Base-by-base conservation (phyloP, 2,113 vertebrate species). In the Gymnarchus niloticus region DNA sequence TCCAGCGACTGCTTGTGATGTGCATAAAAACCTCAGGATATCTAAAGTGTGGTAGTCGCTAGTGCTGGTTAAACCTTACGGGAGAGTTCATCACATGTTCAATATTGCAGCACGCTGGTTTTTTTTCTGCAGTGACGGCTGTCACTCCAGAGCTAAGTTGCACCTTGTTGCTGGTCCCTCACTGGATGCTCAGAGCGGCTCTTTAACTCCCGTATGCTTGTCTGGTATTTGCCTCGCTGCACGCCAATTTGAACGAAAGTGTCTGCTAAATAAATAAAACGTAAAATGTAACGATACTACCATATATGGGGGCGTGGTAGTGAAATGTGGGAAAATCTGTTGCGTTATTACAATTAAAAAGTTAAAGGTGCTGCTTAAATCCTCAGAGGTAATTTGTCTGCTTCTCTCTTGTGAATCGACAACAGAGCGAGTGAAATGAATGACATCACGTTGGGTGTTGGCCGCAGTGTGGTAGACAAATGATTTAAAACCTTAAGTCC, bases 1-100 rank as follows among this genome's bases (percentile, higher is more conserved):
- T 84, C 77, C 85, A 88, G n/a, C 87, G 90, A 87, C 88, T 90
- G 88, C 52, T 87, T 33, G 17, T 87, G 80, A n/a, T 48, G 54
- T 56, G 86, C 56, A 73, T 77, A 83, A 86, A 86, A 52, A 33
- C 37, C 51, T 69, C 10, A 3, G 51, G 46, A 54, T 6, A 17
- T 81, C 33, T 21, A 52, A 33, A 7, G 1, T 81, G 49, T 81
- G 25, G 25, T 51, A 54, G 80, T 23, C 5, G 8, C 25, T 49
- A n/a, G n/a, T 81, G 8, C 25, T 49, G 48, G n/a, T 81, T 81
- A 81, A 81, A 4, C 48, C 49, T 21, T 56, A n/a, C 28, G 0
- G 25, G 23, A 81, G 41, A 14, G 21, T 65, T n/a, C 28, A 54
- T 81, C 73, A 44, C 73, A 78, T 5, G 41, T 48, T 78, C 76